Percentiles rank a stretch among this genome's conserved stretches.
These are phyloP conservation scores for Chloromyia formosa DNA, from an alignment of 2,888 invertebrate genomes.

Conservation along the genomic window DNA sequence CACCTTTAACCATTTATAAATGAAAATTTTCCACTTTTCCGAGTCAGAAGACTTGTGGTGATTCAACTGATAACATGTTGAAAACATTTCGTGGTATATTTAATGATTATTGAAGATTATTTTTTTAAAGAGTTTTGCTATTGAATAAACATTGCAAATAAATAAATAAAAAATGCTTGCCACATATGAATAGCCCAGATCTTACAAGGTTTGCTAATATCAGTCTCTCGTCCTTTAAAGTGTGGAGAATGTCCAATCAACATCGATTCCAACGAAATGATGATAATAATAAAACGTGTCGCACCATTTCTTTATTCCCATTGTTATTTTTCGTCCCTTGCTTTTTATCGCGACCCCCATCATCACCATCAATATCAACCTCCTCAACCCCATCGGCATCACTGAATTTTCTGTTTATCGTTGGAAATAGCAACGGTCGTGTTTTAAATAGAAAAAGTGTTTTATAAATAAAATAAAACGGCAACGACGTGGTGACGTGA, in stretches of 20 bases:
- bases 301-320: not conserved
- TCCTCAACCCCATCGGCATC: not conserved
- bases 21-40: not conserved
- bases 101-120: not conserved
- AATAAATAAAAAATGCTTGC: too few relatives aligned
- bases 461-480: conserved; percentile 28
- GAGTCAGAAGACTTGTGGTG: not conserved
- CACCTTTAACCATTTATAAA: conserved; percentile 13
- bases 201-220: too few relatives aligned
- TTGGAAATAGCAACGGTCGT: conserved; percentile 7
- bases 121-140: too few relatives aligned
- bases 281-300: conserved; percentile 14
- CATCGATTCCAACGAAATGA: not conserved
- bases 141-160: too few relatives aligned
- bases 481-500: not conserved
- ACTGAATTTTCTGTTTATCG: conserved; percentile 18
- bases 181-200: too few relatives aligned
- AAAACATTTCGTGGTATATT: not conserved
- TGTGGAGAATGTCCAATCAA: conserved; percentile 21
- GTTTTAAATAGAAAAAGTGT: conserved; percentile 26
- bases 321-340: not conserved
- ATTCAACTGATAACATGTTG: not conserved
- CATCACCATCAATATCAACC: too few relatives aligned
- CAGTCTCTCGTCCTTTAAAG: too few relatives aligned
- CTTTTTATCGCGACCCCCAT: too few relatives aligned